Evolutionary conservation across 2,888 invertebrate species (phyloP), one percentile per base, ranked within the genome.

Genomic region (Cheilosia urbana): DNA sequence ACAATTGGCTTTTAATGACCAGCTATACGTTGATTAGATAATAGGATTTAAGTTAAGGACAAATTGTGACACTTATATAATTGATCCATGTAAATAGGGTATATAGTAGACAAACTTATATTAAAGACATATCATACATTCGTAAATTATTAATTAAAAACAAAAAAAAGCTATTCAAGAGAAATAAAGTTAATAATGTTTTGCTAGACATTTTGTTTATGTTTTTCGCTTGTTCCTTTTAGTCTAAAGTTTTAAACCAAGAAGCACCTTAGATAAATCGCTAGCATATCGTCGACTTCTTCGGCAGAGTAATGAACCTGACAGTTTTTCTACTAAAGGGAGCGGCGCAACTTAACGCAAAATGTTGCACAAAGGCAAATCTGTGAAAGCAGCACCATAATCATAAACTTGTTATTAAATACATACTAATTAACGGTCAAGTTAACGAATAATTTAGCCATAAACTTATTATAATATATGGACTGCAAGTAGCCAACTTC

Each of bases 31-130:
- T 65, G 30, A 60, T 40, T 45, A 72, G 9, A 51, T 45, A 63
- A 24, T 72, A 73, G 65, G 47, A 65, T 27, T 24, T 40, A 34
- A 53, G 37, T 51, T 51, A 51, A 51, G 24, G 30, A 42, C 15
- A 75, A 19, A 47, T 53, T 75, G 47, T 57, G 76, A 68, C 53
- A 49, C 45, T 60, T 30, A 60, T 68, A 78, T 62, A 19, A 15
- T 68, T 47, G 73, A 78, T 51, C 51, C 63, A 65, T 80, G 84
- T 84, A 84, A 75, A 80, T 84, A 83, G 62, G 60, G 9, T 73
- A 58, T 55, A 68, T 66, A 55, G 42, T 66, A 55, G 30, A 68
- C 1, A 76, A 13, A 49, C 53, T 40, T 60, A 45, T 78, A 68
- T 55, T 17, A 51, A 68, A 68, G 17, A 73, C 63, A 73, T 73